A percentile compares a stretch with the other conserved stretches of the same genome.
phyloP scores from a whole-genome alignment of 2,113 vertebrate species.

The Guaruba guarouba region DNA sequence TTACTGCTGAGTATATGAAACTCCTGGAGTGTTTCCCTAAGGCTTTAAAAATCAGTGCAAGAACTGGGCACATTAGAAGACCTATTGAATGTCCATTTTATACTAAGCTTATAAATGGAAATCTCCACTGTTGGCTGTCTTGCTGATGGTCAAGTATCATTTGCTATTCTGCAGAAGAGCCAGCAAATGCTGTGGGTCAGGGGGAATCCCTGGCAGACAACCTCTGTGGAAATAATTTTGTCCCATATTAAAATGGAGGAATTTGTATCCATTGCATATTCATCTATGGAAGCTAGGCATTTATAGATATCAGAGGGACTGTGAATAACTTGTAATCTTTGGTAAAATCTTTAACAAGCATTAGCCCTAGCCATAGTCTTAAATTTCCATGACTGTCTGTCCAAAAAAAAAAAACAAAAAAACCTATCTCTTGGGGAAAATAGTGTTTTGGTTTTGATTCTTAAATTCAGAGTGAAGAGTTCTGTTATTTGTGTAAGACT shows the following conservation, averaged over 20 bases:
- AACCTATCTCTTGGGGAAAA: neutral
- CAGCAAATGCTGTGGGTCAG: neutral
- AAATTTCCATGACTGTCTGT: conserved; percentile 19
- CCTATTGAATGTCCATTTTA: neutral
- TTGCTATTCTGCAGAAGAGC: neutral
- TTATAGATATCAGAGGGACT: conserved; percentile 9
- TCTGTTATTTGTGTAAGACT: conserved; percentile 2
- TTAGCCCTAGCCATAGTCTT: neutral
- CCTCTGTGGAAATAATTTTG: neutral
- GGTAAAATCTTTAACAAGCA: conserved; percentile 27
- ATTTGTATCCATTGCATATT: neutral
- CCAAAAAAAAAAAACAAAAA: neutral
- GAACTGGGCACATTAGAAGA: neutral
- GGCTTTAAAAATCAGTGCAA: neutral
- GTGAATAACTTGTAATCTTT: neutral
- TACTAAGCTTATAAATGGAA: neutral
- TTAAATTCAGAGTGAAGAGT: conserved; percentile 23
- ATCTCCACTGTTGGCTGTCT: neutral
- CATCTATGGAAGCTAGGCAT: neutral
- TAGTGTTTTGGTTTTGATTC: neutral
- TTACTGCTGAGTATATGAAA: neutral
- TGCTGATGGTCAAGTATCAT: rapidly evolving
- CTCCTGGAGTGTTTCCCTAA: neutral
- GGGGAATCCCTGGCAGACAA: neutral
- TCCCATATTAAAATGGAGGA: neutral